Percentiles rank a stretch among this genome's conserved stretches.
Evolutionary conservation across 2,888 invertebrate genomes (phyloP).

Genomic region (Patella depressa): DNA sequence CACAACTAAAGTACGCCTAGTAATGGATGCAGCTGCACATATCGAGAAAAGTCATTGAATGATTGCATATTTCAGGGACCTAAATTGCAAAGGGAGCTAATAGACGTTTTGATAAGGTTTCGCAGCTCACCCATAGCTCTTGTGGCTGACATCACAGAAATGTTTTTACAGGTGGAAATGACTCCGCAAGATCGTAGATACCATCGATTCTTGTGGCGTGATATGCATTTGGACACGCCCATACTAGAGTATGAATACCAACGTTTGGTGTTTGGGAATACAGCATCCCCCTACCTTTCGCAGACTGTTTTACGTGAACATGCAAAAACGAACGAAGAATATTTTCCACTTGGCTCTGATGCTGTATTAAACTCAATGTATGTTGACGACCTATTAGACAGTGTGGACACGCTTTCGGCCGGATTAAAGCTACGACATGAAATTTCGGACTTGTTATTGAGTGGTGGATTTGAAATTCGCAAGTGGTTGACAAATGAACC

Average conservation of each 20-base stretch:
- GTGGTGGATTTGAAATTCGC: constrained; percentile 3
- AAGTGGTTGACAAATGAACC: background rate
- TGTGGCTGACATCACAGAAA: background rate
- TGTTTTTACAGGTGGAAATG: background rate
- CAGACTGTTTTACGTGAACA: constrained; percentile 2
- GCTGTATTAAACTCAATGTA: background rate
- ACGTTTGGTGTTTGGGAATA: background rate
- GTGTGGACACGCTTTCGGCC: background rate
- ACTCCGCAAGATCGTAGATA: background rate
- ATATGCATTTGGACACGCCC: background rate
- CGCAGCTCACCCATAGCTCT: background rate
- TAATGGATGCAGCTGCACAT: background rate
- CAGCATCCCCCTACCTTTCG: background rate
- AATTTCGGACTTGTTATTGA: background rate
- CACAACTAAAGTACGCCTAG: background rate
- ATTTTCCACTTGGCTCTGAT: background rate
- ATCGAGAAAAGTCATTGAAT: background rate
- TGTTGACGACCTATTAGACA: background rate
- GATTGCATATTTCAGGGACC: background rate
- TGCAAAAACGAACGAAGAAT: background rate
- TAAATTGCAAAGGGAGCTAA: background rate
- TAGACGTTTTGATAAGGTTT: background rate
- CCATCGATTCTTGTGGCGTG: constrained; percentile 5
- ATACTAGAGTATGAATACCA: background rate
- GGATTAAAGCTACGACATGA: background rate